Base-by-base conservation (phyloP, 2,113 vertebrate species). In the Protobothrops flavoviridis region DNA sequence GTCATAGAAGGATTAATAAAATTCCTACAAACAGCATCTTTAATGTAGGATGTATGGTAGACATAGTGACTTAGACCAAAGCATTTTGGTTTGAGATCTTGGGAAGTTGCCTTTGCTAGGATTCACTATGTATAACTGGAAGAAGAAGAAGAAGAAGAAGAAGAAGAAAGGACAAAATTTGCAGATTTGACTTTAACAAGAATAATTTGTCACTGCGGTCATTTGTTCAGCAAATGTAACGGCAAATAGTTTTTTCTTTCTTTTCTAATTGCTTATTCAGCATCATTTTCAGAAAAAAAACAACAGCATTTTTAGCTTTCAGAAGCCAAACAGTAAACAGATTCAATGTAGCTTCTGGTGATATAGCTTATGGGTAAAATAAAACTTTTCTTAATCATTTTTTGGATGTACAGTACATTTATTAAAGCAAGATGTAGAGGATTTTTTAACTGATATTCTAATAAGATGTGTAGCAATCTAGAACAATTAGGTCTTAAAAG, bases 91-190 rank as follows among this genome's bases (percentile, higher is more conserved):
- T 95, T 95, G 90, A 53, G 95, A 59, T 91, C 64, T 94, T 87
- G 91, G 92, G 59, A 94, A 97, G 93, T 94, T 95, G 90, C 95
- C 87, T 90, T 91, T 93, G 90, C 91, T 94, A 94, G 95, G 93
- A 93, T 85, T 96, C 94, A 93, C 91, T 94, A 85, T 61, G 0
- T 93, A 85, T 95, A 96, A 97, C 96, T 97, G 97, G 97, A 96
- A 96, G 95, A 93, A 93, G 48, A 50, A 50, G 48, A 50, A 50
- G 69, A 69, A 55, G 10, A 50, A 93, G 95, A 93, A 93, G 48
- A 48, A 48, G 48, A 48, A 48, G 6, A 81, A 69, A 55, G 10
- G 61, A 93, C 55, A 24, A 95, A n/a, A 21, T 90, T 94, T 93
- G 39, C 74, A 94, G 91, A 92, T 94, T 92, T 96, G 88, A 89